A percentile compares a stretch with the other conserved stretches of the same genome.
Conservation (phyloP, 1,140 invertebrate genomes). For the Trialeurodes vaporariorum region DNA sequence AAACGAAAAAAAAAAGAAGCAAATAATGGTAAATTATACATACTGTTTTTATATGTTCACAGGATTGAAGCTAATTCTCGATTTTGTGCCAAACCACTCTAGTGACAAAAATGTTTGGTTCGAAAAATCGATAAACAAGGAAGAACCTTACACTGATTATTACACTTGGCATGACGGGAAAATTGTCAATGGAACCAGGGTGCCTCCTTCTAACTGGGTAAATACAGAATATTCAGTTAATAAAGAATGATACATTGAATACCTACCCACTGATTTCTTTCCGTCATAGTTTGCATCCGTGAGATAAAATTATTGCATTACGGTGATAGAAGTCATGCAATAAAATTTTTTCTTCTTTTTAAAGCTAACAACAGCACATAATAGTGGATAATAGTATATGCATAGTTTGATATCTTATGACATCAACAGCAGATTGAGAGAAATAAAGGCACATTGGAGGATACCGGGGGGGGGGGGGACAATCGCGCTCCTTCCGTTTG, state of each 20-base stretch:
- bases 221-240: slow-evolving; percentile 3
- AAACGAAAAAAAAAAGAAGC: no score
- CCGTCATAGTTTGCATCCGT: neutral
- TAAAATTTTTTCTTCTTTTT: neutral
- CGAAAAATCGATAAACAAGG: slow-evolving; percentile 43
- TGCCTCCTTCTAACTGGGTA: slow-evolving; percentile 48
- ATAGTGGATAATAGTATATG: neutral
- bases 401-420: neutral
- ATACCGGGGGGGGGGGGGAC: no score
- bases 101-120: slow-evolving; percentile 71
- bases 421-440: no score
- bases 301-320: neutral
- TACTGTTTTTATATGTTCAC: slow-evolving; percentile 44
- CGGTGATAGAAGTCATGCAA: neutral
- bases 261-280: neutral
- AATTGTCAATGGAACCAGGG: slow-evolving; percentile 30
- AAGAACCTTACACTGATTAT: slow-evolving; percentile 52
- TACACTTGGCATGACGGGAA: slow-evolving; percentile 55
- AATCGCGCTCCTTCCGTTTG: no score
- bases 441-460: no score
- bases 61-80: slow-evolving; percentile 66
- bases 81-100: slow-evolving; percentile 76
- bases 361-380: no score
- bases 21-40: no score
- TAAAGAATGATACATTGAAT: no score